These are phyloP conservation scores for Phalloptychus januarius DNA, from an alignment of 2,797 vertebrate species.

Conservation along the genomic window DNA sequence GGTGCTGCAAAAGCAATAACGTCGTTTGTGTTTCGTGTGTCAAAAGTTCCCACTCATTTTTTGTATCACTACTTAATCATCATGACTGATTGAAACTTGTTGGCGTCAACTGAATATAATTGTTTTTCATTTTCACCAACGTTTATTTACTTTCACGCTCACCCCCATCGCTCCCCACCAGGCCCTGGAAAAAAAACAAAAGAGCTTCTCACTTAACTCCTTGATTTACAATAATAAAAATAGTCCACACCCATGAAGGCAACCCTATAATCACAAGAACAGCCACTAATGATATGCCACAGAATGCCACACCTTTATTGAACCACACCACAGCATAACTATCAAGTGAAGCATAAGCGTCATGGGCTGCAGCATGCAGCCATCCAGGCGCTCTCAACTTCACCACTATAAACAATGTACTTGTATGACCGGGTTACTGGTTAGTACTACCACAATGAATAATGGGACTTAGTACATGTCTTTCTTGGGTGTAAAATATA, in stretches of 20 bases:
- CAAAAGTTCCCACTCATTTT: not conserved
- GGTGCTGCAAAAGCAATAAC: not conserved
- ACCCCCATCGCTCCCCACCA: not conserved
- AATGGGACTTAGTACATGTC: conserved; percentile 62
- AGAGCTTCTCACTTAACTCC: conserved; percentile 5
- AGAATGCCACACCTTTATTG: conserved; percentile 49
- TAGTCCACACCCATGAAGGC: conserved; percentile 28
- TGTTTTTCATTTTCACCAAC: not conserved
- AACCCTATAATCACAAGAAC: conserved; percentile 37
- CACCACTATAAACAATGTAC: conserved; percentile 39
- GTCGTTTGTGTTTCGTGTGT: too few relatives aligned
- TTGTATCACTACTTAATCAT: not conserved
- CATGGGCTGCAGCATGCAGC: conserved; percentile 22
- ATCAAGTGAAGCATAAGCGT: conserved; percentile 15
- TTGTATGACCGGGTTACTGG: conserved; percentile 39
- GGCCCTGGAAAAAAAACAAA: conserved; percentile 12
- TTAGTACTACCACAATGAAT: conserved; percentile 54
- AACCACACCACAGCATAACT: conserved; percentile 31
- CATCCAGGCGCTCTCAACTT: conserved; percentile 10
- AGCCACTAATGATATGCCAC: conserved; percentile 33
- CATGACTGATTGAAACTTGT: not conserved
- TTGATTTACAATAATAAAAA: conserved; percentile 26
- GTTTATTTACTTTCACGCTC: not conserved
- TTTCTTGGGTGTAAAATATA: conserved; percentile 37
- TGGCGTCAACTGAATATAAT: not conserved